These are phyloP conservation scores for Melospiza georgiana DNA, from an alignment of 2,113 vertebrate species.

Conservation along the genomic window DNA sequence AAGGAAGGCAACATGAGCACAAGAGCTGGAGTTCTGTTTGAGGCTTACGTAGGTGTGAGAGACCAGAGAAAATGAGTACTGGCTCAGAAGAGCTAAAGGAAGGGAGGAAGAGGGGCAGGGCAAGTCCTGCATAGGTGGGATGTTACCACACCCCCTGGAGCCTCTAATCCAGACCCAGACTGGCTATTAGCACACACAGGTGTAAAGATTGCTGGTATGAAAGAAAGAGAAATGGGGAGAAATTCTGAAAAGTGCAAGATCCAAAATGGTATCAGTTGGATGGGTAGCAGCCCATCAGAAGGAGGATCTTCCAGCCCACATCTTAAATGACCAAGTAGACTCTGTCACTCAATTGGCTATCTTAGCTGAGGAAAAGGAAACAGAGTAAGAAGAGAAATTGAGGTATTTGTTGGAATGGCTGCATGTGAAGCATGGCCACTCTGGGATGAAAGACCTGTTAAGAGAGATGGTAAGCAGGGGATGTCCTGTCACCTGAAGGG, in stretches of 20 bases:
- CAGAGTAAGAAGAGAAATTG: neutral
- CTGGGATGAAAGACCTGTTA: neutral
- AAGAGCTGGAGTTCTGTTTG: neutral
- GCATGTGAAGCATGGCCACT: neutral
- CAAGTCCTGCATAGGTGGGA: neutral
- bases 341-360: neutral
- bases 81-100: neutral
- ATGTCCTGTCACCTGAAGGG: neutral
- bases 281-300: neutral
- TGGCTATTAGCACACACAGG: neutral
- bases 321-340: neutral
- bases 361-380: neutral
- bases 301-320: neutral
- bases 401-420: neutral
- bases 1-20: neutral
- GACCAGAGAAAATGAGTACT: neutral
- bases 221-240: neutral
- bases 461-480: neutral
- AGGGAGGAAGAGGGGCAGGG: neutral
- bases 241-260: neutral
- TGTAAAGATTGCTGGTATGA: neutral
- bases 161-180: neutral
- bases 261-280: neutral
- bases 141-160: neutral
- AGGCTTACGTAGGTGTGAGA: neutral